Base-by-base conservation (phyloP, 53 echinoderm and acorn worm genomes). In the Hippasteria phrygiana region DNA sequence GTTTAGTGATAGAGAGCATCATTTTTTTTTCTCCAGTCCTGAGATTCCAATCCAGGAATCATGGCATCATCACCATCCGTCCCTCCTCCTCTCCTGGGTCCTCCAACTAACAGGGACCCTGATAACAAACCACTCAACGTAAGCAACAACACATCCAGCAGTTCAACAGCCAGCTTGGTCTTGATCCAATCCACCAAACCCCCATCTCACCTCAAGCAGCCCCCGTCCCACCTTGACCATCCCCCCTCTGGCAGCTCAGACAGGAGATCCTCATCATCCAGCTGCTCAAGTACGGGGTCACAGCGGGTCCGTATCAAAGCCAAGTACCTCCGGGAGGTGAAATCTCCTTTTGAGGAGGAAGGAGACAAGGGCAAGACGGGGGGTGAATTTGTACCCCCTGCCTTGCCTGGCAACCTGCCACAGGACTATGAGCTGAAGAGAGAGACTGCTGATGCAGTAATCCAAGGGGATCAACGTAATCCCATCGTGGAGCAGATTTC, bases 281-380 rank as follows among this genome's bases (percentile, higher is more conserved):
- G 93, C 54, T 67, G 77, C 48, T 94, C 94, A 2, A 90, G 88
- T 28, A 85, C 86, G 40, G 89, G 87, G 5, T 95, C 97, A 20
- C 90, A 91, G 65, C 80, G 92, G 42, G 95, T 97, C 31, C 84
- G 93, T 45, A 93, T 97, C 82, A 97, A 97, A 53, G 94, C 95
- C 22, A 97, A 94, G 74, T 90, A 91, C 74, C 90, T 97, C 9
- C 89, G 74, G 73, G 98, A 97, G 59, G 92, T 94, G 47, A 88
- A 51, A 47, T 95, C 95, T 32, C 98, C 98, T 10, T 97, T 97
- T 93, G 95, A 95, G 24, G 74, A 34, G 5, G 32, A 37, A 1
- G 59, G 43, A 32, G 22, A 26, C 26, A 39, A 17, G 4, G 12
- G 28, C 9, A 14, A 59, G 35, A 1, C 2, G 14, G 16, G 33